Percentiles rank a stretch among this genome's conserved stretches.
Evolutionary conservation across 2,113 vertebrate genomes (phyloP).

Genomic region (Oncorhynchus clarkii): DNA sequence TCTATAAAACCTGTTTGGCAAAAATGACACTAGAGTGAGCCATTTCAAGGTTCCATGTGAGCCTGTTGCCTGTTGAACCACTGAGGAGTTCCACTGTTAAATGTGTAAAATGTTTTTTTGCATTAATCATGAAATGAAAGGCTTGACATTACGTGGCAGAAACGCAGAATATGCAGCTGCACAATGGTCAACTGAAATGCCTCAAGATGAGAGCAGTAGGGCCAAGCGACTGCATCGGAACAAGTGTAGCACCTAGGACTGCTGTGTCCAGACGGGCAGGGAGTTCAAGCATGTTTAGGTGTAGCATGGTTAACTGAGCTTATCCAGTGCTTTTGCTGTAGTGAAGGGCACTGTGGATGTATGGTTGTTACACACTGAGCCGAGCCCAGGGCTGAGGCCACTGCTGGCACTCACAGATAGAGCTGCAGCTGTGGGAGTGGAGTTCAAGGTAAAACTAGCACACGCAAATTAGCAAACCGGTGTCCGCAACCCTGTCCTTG

Average conservation of each 20-base stretch:
- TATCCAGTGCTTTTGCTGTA: neutral
- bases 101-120: neutral
- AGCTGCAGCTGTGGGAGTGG: conserved; percentile 67
- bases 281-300: neutral
- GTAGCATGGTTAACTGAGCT: neutral
- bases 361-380: neutral
- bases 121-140: neutral
- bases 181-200: no score
- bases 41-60: neutral
- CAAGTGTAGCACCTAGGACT: neutral
- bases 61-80: neutral
- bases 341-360: conserved; percentile 18
- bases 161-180: neutral
- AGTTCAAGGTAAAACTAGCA: conserved; percentile 68
- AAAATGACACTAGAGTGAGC: neutral
- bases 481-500: conserved; percentile 70
- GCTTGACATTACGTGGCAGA: neutral
- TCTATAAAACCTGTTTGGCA: neutral
- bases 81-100: neutral
- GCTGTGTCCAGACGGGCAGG: neutral
- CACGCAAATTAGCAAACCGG: conserved; percentile 62
- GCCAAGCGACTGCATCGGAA: no score
- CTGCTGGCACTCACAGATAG: conserved; percentile 47
- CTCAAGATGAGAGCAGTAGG: neutral
- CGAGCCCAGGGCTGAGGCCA: conserved; percentile 50